Conservation (phyloP, 1,140 invertebrate species). For the Tetranychus cinnabarinus region DNA sequence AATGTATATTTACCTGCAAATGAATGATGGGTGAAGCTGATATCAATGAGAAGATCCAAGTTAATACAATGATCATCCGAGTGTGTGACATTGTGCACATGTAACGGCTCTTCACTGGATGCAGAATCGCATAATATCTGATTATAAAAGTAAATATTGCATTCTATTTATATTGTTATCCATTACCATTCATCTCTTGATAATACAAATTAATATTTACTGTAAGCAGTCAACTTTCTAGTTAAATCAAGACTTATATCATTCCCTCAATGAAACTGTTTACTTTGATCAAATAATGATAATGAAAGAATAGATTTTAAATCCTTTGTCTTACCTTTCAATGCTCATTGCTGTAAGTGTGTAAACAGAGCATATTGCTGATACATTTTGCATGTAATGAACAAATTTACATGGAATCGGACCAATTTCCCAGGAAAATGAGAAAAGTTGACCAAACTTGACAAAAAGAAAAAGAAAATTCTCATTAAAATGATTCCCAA, state of each 20-base stretch:
- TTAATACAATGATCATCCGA: constrained; percentile 32
- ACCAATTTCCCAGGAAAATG: constrained; percentile 46
- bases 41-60: constrained; percentile 35
- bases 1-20: constrained; percentile 25
- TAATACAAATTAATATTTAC: no score
- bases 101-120: constrained; percentile 46
- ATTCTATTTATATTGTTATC: no score
- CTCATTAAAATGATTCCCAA: background rate
- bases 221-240: no score
- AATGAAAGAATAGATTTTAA: constrained; percentile 1
- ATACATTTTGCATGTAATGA: constrained; percentile 49
- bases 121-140: constrained; percentile 50
- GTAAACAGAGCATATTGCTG: constrained; percentile 45
- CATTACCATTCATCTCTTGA: no score
- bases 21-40: constrained; percentile 32
- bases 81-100: constrained; percentile 43
- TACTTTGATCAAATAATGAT: no score
- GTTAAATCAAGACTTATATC: no score
- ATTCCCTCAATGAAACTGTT: no score
- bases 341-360: constrained; percentile 52
- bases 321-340: constrained; percentile 32
- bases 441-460: constrained; percentile 44
- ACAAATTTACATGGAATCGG: constrained; percentile 42
- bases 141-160: background rate
- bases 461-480: background rate